Evolutionary conservation across 1,140 invertebrate genomes (phyloP), one percentile per base, ranked within the genome.

Genomic region (Drosophila sp.): DNA sequence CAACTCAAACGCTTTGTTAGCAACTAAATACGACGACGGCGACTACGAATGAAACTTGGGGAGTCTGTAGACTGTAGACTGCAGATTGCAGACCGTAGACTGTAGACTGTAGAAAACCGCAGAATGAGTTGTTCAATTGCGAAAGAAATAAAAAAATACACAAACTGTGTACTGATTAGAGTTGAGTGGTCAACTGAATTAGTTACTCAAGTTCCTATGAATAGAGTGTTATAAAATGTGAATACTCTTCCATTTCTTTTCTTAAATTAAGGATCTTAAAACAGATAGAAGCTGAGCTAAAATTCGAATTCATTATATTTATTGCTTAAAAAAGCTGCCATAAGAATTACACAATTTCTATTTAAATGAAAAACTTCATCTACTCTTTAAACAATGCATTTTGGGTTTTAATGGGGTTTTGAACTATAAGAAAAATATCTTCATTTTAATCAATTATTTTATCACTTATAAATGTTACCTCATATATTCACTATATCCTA

Each of bases 91-190:
- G n/a, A 36, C 36, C 41, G 14, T 2, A 8, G n/a, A 48, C 29
- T 38, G 14, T 2, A 34, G 11, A 59, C 41, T 59, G 6, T 21
- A 38, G 50, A 13, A 38, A 38, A 50, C 59, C 46, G 36, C 61
- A 48, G 18, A 48, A 61, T 61, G 43, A 61, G 43, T 61, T 43
- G 18, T 29, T 53, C 9, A 16, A 43, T 58, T 27, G 46, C 11
- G 14, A 11, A 9, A 9, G 16, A 56, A 41, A 9, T 48, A 11
- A 9, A 9, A 11, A 56, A 41, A 9, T 48, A 61, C 46, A 36
- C n/a, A 21, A 9, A 21, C 61, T 45, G 16, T 43, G 53, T 43
- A 32, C 46, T 29, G 46, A 50, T 50, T 50, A 50, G 27, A 9
- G 13, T 29, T 27, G 27, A 50, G 9, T 50, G 46, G 36, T 38